Percentiles rank a stretch among this genome's conserved stretches.
These are phyloP conservation scores for Cynocephalus volans DNA, from an alignment of 2,113 vertebrate species.

Conservation along the genomic window DNA sequence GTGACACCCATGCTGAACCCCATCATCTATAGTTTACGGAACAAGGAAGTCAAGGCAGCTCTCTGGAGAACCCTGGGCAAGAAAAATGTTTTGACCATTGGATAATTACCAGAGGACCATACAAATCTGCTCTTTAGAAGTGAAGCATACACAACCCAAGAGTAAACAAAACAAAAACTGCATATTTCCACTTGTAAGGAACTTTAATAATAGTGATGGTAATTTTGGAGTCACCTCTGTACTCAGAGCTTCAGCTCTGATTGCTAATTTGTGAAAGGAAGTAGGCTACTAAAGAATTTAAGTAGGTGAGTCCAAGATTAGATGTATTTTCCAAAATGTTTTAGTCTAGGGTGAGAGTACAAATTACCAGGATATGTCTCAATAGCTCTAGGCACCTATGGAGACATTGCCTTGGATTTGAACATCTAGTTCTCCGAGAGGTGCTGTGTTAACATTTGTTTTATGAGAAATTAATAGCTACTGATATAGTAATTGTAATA, in stretches of 20 bases:
- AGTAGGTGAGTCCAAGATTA: not conserved
- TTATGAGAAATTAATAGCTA: not conserved
- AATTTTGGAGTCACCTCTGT: not conserved
- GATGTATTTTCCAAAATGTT: not conserved
- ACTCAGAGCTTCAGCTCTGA: not conserved
- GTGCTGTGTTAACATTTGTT: too few relatives aligned
- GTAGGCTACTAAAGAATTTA: not conserved
- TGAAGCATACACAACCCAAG: not conserved
- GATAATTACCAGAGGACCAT: not conserved
- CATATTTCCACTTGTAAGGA: not conserved
- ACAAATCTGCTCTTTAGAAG: not conserved
- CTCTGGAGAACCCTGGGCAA: constrained; percentile 24
- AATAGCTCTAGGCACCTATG: not conserved
- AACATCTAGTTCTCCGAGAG: not conserved
- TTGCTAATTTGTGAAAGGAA: not conserved
- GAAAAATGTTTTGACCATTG: not conserved
- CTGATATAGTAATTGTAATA: not conserved
- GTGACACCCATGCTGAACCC: constrained; percentile 74
- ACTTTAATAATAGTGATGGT: not conserved
- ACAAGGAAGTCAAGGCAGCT: constrained; percentile 71
- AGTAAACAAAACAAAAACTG: not conserved
- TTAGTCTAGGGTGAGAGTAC: not conserved
- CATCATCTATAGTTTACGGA: constrained; percentile 70
- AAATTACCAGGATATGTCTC: not conserved
- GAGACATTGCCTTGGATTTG: not conserved